Evolutionary conservation across 1,140 invertebrate species (phyloP).

Genomic region (Lepidurus apus): DNA sequence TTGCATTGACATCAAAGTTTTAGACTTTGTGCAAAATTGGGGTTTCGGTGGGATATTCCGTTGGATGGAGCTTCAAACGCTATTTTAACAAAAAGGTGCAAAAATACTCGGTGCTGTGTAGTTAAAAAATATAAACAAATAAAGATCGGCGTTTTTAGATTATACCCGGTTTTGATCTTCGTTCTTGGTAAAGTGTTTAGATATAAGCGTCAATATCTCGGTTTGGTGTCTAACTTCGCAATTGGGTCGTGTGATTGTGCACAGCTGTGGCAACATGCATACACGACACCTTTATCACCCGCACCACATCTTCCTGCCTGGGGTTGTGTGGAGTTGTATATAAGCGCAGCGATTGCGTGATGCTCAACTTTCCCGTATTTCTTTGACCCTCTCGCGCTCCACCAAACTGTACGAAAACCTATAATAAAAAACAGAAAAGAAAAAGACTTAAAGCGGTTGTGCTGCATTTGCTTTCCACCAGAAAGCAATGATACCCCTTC

Average conservation of each 20-base stretch:
- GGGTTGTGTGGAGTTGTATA: not conserved
- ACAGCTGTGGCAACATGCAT: constrained; percentile 21
- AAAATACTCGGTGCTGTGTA: too few relatives aligned
- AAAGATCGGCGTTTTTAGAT: too few relatives aligned
- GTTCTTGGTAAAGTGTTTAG: not conserved
- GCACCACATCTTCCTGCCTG: not conserved
- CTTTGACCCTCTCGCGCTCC: not conserved
- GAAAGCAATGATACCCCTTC: not conserved
- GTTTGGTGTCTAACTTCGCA: constrained; percentile 2
- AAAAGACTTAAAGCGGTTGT: not conserved
- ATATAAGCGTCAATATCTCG: constrained; percentile 11
- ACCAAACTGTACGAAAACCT: not conserved
- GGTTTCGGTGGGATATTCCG: too few relatives aligned
- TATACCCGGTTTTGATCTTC: too few relatives aligned
- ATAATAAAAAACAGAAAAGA: constrained; percentile 20
- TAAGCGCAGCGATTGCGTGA: constrained; percentile 1
- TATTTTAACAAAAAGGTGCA: too few relatives aligned
- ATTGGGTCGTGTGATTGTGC: constrained; percentile 21
- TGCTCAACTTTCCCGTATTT: constrained; percentile 19
- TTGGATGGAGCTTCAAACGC: too few relatives aligned
- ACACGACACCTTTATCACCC: constrained; percentile 18
- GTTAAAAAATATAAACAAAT: too few relatives aligned
- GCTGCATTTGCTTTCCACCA: not conserved
- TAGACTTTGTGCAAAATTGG: too few relatives aligned
- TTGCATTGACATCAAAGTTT: too few relatives aligned